These are phyloP conservation scores for Spilosoma lubricipeda DNA, from an alignment of 2,888 invertebrate genomes.

Conservation along the genomic window DNA sequence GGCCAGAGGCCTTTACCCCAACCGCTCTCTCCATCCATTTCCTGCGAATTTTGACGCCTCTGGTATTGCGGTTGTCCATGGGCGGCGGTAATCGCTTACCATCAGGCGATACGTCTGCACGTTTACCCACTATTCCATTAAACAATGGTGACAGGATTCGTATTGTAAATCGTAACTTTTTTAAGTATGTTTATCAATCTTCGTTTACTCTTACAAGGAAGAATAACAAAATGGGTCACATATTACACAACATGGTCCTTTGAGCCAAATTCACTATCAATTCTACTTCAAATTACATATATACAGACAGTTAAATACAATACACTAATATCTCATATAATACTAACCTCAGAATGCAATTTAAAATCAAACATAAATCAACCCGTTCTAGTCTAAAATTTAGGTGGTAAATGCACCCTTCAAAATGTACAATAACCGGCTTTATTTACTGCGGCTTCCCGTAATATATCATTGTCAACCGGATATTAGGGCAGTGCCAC, in stretches of 20 bases:
- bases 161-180: too few relatives aligned
- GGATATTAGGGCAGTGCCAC: constrained; percentile 5
- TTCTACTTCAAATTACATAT: background rate
- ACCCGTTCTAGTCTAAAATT: background rate
- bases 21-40: too few relatives aligned
- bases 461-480: constrained; percentile 21
- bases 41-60: too few relatives aligned
- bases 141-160: too few relatives aligned
- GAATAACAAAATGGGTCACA: too few relatives aligned
- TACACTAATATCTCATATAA: background rate
- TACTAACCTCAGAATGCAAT: background rate
- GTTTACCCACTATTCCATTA: too few relatives aligned
- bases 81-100: too few relatives aligned
- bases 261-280: background rate
- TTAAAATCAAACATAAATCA: constrained; percentile 5
- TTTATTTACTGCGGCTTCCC: constrained; percentile 17
- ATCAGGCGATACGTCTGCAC: too few relatives aligned
- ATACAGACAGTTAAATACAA: background rate
- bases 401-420: constrained; percentile 17
- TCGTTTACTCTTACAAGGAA: too few relatives aligned
- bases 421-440: constrained; percentile 12
- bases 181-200: too few relatives aligned
- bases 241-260: background rate
- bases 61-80: too few relatives aligned
- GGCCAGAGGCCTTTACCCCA: too few relatives aligned